These are phyloP conservation scores for Scaptodrosophila lebanonensis DNA, from an alignment of 1,140 invertebrate genomes.

Conservation along the genomic window DNA sequence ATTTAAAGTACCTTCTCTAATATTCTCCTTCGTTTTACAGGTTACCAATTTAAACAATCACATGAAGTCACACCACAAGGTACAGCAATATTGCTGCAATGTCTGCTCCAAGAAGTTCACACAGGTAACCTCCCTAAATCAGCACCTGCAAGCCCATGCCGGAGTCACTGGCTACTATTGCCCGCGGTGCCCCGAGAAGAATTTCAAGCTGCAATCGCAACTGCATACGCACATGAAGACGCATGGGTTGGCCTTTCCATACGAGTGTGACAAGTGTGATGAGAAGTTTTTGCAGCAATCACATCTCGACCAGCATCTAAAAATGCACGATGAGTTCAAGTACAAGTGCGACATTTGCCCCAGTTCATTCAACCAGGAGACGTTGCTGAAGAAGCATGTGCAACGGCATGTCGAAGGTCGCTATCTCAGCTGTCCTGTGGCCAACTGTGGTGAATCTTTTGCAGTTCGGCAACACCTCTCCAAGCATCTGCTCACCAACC, in stretches of 20 bases:
- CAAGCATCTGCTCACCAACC: constrained; percentile 72
- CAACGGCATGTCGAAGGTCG: constrained; percentile 76
- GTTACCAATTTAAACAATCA: constrained; percentile 77
- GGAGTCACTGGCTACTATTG: constrained; percentile 75
- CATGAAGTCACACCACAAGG: constrained; percentile 77
- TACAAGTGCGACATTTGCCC: constrained; percentile 76
- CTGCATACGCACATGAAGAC: constrained; percentile 77
- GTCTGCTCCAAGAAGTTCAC: constrained; percentile 76
- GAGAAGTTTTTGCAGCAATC: constrained; percentile 76
- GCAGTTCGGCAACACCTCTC: constrained; percentile 75
- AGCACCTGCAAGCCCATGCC: constrained; percentile 75
- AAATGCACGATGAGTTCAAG: constrained; percentile 76
- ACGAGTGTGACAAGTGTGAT: constrained; percentile 72
- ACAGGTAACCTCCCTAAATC: constrained; percentile 76
- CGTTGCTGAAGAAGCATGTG: constrained; percentile 75
- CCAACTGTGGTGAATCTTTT: constrained; percentile 72
- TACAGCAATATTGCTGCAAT: constrained; percentile 76
- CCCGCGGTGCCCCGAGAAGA: constrained; percentile 75
- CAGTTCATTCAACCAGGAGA: constrained; percentile 74
- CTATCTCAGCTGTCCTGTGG: constrained; percentile 70
- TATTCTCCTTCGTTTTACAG: constrained; percentile 21
- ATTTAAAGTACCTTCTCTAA: background rate
- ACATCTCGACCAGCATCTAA: constrained; percentile 71
- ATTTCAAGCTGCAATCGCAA: constrained; percentile 74
- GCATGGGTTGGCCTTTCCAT: constrained; percentile 70